phyloP scores from a whole-genome alignment of 2,797 vertebrate species.

The Borostomias antarcticus region DNA sequence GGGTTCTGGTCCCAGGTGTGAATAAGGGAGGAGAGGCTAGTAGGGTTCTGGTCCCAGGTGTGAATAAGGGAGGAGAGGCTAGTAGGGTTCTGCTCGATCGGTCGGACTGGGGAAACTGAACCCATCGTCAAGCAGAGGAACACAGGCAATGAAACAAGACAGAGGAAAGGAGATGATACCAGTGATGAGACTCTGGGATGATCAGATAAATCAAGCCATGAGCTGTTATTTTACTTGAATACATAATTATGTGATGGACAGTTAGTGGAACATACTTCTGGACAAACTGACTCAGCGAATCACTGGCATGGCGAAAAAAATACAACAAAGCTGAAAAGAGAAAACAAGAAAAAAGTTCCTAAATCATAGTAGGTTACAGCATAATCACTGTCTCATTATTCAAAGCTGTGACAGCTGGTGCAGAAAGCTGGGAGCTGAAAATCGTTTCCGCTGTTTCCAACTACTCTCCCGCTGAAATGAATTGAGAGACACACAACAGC shows the following conservation, averaged over 20 bases:
- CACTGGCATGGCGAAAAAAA: conserved; percentile 36
- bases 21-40: conserved; percentile 47
- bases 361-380: conserved; percentile 55
- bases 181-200: no score
- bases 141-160: neutral
- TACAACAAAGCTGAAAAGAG: conserved; percentile 3
- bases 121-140: neutral
- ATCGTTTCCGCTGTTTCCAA: conserved; percentile 43
- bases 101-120: conserved; percentile 20
- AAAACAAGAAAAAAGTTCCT: conserved; percentile 38
- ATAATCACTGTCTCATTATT: conserved; percentile 34
- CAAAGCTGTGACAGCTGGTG: conserved; percentile 31
- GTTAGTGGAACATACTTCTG: no score
- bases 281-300: conserved; percentile 41
- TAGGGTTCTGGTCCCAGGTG: no score
- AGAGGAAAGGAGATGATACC: no score
- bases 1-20: conserved; percentile 73
- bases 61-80: no score
- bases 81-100: conserved; percentile 56
- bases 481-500: conserved; percentile 63
- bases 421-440: conserved; percentile 50
- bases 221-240: no score
- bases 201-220: no score
- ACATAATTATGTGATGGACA: no score
- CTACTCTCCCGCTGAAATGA: conserved; percentile 27